Conservation (phyloP, 53 echinoderm and acorn worm genomes). For the Astropecten irregularis region DNA sequence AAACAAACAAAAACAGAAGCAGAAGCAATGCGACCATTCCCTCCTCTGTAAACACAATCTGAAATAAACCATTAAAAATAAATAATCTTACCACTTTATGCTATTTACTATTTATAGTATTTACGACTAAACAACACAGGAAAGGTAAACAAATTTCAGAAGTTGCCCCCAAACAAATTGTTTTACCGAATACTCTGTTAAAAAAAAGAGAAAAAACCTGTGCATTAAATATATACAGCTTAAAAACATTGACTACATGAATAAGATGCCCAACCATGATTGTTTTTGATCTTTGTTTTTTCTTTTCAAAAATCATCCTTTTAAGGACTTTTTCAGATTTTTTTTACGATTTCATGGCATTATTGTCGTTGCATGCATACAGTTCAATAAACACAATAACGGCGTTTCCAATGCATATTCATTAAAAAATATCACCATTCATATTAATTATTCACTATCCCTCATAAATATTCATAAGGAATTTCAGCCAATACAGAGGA, state of each 20-base stretch:
- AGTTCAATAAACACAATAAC: not conserved
- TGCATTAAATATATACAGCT: slow-evolving; percentile 56
- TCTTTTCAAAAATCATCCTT: too few relatives aligned
- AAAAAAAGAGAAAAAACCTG: slow-evolving; percentile 15
- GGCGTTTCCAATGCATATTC: slow-evolving; percentile 12
- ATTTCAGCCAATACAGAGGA: slow-evolving; percentile 36
- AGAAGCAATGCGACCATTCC: too few relatives aligned
- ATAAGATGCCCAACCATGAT: too few relatives aligned
- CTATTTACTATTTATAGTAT: slow-evolving; percentile 39
- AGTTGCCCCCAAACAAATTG: slow-evolving; percentile 9
- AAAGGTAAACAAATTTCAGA: slow-evolving; percentile 34
- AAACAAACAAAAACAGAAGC: too few relatives aligned
- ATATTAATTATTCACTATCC: not conserved
- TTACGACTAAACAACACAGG: slow-evolving; percentile 15
- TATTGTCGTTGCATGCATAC: slow-evolving; percentile 26
- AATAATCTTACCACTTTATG: slow-evolving; percentile 3
- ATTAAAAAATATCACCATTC: slow-evolving; percentile 19
- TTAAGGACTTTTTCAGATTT: not conserved
- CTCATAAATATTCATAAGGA: slow-evolving; percentile 27
- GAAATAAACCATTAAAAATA: slow-evolving; percentile 35
- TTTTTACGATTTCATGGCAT: not conserved
- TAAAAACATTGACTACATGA: slow-evolving; percentile 19
- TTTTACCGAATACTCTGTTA: slow-evolving; percentile 26
- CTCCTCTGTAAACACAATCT: not conserved
- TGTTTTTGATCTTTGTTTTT: too few relatives aligned